A percentile compares a stretch with the other conserved stretches of the same genome.
These are phyloP conservation scores for Protaetia brevitarsis DNA, from an alignment of 1,140 invertebrate genomes.

Conservation along the genomic window DNA sequence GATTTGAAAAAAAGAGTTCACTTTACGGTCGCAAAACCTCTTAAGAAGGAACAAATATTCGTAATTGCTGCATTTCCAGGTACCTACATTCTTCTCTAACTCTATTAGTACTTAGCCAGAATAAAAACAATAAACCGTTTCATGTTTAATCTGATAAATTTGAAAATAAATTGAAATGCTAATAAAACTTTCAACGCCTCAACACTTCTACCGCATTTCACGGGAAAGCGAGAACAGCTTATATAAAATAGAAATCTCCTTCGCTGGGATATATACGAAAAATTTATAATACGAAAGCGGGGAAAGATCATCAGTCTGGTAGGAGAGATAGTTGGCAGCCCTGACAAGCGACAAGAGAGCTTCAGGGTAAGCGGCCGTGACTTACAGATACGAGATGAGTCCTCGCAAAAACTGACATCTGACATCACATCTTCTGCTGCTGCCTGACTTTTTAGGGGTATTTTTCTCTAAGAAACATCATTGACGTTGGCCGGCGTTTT, in stretches of 20 bases:
- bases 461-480: conserved; percentile 29
- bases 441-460: conserved; percentile 23
- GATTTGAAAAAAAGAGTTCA: no score
- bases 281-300: conserved; percentile 20
- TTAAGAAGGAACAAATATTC: no score
- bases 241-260: neutral
- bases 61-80: no score
- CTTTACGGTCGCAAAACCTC: no score
- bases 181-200: neutral
- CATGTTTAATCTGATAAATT: no score
- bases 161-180: neutral
- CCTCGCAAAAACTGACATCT: conserved; percentile 32
- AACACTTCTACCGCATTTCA: neutral
- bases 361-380: conserved; percentile 31
- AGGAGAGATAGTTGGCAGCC: conserved; percentile 22
- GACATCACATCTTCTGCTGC: conserved; percentile 29
- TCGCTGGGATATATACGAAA: neutral
- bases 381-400: conserved; percentile 30
- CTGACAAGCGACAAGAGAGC: conserved; percentile 31
- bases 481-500: conserved; percentile 26
- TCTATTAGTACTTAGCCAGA: no score
- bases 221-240: neutral
- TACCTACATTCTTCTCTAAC: no score
- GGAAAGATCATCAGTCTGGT: conserved; percentile 29
- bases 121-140: no score